phyloP scores from a whole-genome alignment of 2,797 vertebrate genomes.

The Champsocephalus gunnari region DNA sequence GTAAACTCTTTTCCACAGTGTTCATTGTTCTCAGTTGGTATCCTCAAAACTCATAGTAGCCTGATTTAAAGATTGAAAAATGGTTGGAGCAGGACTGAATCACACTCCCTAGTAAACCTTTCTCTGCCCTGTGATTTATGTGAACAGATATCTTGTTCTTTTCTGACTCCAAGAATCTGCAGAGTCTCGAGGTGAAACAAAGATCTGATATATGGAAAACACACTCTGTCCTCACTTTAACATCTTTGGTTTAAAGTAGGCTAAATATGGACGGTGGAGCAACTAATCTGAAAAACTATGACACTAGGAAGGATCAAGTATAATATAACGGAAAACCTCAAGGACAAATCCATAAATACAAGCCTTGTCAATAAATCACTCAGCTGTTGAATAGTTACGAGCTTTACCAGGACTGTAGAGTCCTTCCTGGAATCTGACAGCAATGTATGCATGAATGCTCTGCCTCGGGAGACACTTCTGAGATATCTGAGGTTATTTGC shows the following conservation, averaged over 20 bases:
- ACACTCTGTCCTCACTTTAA: conserved; percentile 42
- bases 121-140: conserved; percentile 57
- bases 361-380: conserved; percentile 44
- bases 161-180: conserved; percentile 62
- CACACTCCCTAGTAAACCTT: conserved; percentile 52
- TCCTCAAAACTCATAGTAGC: conserved; percentile 9
- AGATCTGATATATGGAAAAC: conserved; percentile 48
- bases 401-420: conserved; percentile 25
- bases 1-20: background rate
- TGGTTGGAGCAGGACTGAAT: conserved; percentile 30
- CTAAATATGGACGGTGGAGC: conserved; percentile 10
- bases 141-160: conserved; percentile 38
- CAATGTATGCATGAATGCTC: conserved; percentile 16
- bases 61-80: conserved; percentile 1
- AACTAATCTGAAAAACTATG: conserved; percentile 35
- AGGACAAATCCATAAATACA: background rate
- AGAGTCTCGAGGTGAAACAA: conserved; percentile 51
- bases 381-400: conserved; percentile 39
- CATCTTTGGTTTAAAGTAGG: conserved; percentile 13
- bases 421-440: conserved; percentile 35
- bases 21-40: conserved; percentile 9
- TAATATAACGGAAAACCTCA: conserved; percentile 17
- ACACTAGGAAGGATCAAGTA: conserved; percentile 21
- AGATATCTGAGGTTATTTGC: conserved; percentile 32
- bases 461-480: conserved; percentile 35